Conservation (phyloP, 2,888 invertebrate genomes). For the Phyllotreta striolata region DNA sequence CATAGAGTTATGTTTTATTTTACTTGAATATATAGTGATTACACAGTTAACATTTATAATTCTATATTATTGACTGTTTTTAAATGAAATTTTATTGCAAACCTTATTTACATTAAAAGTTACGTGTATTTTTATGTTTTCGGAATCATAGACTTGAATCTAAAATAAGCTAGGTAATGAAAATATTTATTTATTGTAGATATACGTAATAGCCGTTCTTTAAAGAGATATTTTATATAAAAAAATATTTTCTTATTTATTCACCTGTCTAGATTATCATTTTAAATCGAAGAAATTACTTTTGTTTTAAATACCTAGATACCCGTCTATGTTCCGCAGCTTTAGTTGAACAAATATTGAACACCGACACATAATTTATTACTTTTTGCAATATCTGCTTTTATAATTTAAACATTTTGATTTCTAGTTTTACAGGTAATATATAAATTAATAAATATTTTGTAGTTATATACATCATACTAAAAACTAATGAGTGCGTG, state of each 20-base stretch:
- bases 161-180: constrained; percentile 2
- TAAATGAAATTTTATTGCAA: constrained; percentile 19
- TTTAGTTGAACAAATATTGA: constrained; percentile 18
- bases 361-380: constrained; percentile 18
- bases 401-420: constrained; percentile 18
- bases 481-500: constrained; percentile 25
- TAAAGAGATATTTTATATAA: neutral
- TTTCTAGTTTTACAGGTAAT: constrained; percentile 8
- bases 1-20: constrained; percentile 11
- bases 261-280: too few species aligned
- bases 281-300: too few species aligned
- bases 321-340: constrained; percentile 3
- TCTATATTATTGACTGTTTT: constrained; percentile 22
- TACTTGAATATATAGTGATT: constrained; percentile 19
- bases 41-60: constrained; percentile 20
- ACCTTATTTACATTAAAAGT: constrained; percentile 20
- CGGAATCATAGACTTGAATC: constrained; percentile 1
- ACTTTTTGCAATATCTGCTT: constrained; percentile 14
- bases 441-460: neutral
- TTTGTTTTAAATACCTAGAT: neutral
- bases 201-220: neutral
- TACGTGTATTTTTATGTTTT: constrained; percentile 10
- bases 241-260: too few species aligned
- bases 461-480: constrained; percentile 17
- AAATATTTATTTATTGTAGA: too few species aligned